A percentile compares a stretch with the other conserved stretches of the same genome.
These are phyloP conservation scores for Entelurus aequoreus DNA, from an alignment of 2,113 vertebrate genomes.

Conservation along the genomic window DNA sequence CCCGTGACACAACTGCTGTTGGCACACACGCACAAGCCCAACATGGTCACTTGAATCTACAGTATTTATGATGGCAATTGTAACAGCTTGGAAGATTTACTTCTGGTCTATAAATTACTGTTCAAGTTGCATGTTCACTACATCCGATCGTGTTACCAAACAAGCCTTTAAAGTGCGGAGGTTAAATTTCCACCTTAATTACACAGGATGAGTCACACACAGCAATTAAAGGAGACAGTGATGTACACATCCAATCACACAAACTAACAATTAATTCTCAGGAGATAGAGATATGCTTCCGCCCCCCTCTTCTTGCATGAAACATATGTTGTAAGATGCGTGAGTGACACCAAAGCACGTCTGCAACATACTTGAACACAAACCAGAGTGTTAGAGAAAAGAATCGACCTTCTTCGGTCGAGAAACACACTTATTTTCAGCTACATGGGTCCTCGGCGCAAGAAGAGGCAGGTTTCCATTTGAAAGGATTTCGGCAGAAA, in stretches of 20 bases:
- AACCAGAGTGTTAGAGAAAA: conserved; percentile 5
- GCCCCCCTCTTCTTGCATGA: conserved; percentile 27
- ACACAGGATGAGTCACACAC: conserved; percentile 49
- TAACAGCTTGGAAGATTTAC: conserved; percentile 3
- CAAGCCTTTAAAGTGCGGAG: conserved; percentile 1
- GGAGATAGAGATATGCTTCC: conserved; percentile 52
- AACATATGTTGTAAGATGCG: conserved; percentile 16
- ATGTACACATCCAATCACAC: conserved; percentile 56
- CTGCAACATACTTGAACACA: background rate
- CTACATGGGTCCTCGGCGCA: background rate
- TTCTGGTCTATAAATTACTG: conserved; percentile 9
- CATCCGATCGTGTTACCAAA: conserved; percentile 2
- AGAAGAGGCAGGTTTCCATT: conserved; percentile 32
- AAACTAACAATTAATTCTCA: conserved; percentile 47
- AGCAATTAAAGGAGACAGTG: conserved; percentile 59
- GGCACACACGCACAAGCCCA: background rate
- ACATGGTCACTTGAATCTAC: background rate
- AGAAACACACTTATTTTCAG: conserved; percentile 29
- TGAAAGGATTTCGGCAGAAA: conserved; percentile 20
- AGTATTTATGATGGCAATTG: background rate
- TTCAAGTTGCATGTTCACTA: conserved; percentile 12
- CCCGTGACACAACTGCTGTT: conserved; percentile 5
- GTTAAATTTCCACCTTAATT: conserved; percentile 44
- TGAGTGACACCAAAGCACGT: background rate
- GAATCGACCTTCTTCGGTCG: background rate